phyloP scores from a whole-genome alignment of 2,888 invertebrate genomes.

The Agrochola macilenta region DNA sequence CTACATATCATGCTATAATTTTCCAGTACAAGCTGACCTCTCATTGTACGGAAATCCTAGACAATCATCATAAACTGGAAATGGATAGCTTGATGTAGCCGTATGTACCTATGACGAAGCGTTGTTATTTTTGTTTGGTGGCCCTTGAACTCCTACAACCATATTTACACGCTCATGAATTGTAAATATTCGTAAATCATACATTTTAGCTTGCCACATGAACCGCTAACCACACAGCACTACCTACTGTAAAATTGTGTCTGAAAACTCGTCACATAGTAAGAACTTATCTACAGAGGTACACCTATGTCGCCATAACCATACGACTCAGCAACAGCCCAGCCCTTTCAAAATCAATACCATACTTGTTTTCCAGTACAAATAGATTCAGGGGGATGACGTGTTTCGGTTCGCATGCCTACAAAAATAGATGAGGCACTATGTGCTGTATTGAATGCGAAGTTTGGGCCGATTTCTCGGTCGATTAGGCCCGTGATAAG shows the following conservation, averaged over 20 bases:
- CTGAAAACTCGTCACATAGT: background rate
- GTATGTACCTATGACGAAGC: background rate
- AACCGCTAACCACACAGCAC: background rate
- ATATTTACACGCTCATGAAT: too few species aligned
- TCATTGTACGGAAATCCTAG: too few species aligned
- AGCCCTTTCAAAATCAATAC: constrained; percentile 52
- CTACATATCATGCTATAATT: too few species aligned
- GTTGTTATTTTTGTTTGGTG: background rate
- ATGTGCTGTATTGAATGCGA: constrained; percentile 22
- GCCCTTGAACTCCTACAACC: background rate
- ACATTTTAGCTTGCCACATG: background rate
- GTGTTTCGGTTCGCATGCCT: constrained; percentile 29
- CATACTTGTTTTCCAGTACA: constrained; percentile 35
- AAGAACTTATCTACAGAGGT: background rate
- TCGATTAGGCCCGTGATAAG: constrained; percentile 78
- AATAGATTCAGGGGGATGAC: constrained; percentile 34
- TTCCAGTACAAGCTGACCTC: too few species aligned
- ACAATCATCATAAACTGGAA: too few species aligned
- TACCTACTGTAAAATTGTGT: background rate
- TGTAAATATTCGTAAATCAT: background rate
- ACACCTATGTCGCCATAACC: background rate
- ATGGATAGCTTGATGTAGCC: too few species aligned
- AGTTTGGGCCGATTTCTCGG: constrained; percentile 66
- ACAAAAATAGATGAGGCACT: constrained; percentile 30
- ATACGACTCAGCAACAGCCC: background rate